Base-by-base conservation (phyloP, 1,140 invertebrate species). In the Bactericera cockerelli region DNA sequence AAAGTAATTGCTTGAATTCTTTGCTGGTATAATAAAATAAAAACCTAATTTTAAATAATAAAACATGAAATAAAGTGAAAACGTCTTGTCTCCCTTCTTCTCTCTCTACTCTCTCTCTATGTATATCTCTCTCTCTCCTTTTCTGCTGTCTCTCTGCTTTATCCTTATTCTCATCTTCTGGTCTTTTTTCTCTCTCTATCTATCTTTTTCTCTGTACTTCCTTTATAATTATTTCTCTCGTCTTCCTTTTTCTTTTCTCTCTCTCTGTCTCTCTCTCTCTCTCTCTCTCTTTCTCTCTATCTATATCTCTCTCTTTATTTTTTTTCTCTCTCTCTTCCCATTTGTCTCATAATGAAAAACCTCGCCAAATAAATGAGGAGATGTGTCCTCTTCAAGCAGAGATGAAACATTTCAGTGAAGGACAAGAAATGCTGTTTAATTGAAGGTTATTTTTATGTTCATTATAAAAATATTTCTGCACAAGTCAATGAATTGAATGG, bases 41-140 rank as follows among this genome's bases (percentile, higher is more conserved):
- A 49, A 49, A 49, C 42, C 42, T 49, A 49, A 49, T 49, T 49
- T 49, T 49, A 49, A 49, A 49, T 49, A 49, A 49, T 49, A 49
- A 49, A 49, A 49, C 42, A 49, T 49, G 22, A 49, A 49, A 49
- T 49, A 49, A 49, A 49, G 42, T 49, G 42, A 49, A 49, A 49
- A 49, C n/a, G 42, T 49, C n/a, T 22, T 49, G 6, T 49, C 42
- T 31, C 28, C 13, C 28, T 13, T 31, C 13, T 31, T 31, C 4
- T 31, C 13, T 31, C n/a, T 49, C 42, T 49, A 6, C n/a, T 16
- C n/a, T 22, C 42, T 22, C 22, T 49, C 19, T 49, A 3, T 22
- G 8, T n/a, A 22, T 49, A 10, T 49, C 3, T 49, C n/a, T 22
- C 42, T n/a, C n/a, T n/a, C n/a, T n/a, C n/a, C n/a, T n/a, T n/a